Conservation (phyloP, 2,113 vertebrate species). For the Speoplatyrhinus poulsoni region DNA sequence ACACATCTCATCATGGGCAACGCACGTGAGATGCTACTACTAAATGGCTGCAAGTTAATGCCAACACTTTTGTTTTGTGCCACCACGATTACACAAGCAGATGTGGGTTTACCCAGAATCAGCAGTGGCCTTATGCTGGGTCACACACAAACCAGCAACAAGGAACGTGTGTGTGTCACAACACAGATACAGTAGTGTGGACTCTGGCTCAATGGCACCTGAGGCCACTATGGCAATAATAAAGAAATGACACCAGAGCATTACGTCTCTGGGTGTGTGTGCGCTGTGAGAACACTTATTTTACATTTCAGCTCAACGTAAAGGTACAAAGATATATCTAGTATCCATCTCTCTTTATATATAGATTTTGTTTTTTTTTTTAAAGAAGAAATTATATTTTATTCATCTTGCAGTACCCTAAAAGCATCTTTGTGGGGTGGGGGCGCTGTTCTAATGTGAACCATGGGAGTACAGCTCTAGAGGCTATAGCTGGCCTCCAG, state of each 20-base stretch:
- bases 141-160: slow-evolving; percentile 4
- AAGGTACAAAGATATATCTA: too few relatives aligned
- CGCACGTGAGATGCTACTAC: not conserved
- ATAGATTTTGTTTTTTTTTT: too few relatives aligned
- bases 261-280: too few relatives aligned
- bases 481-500: not conserved
- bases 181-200: slow-evolving; percentile 4
- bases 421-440: too few relatives aligned
- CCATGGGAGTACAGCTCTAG: slow-evolving; percentile 2
- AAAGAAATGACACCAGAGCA: not conserved
- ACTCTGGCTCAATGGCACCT: slow-evolving; percentile 42
- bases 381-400: too few relatives aligned
- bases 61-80: not conserved
- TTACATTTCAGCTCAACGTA: too few relatives aligned
- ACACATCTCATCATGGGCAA: not conserved
- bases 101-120: not conserved
- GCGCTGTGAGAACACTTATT: too few relatives aligned
- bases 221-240: slow-evolving; percentile 27
- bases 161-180: not conserved
- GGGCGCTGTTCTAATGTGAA: too few relatives aligned
- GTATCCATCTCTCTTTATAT: too few relatives aligned
- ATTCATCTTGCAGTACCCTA: too few relatives aligned
- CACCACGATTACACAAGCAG: not conserved
- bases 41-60: too few relatives aligned
- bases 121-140: slow-evolving; percentile 12